Base-by-base conservation (phyloP, 1,140 invertebrate species). In the Hyles vespertilio region DNA sequence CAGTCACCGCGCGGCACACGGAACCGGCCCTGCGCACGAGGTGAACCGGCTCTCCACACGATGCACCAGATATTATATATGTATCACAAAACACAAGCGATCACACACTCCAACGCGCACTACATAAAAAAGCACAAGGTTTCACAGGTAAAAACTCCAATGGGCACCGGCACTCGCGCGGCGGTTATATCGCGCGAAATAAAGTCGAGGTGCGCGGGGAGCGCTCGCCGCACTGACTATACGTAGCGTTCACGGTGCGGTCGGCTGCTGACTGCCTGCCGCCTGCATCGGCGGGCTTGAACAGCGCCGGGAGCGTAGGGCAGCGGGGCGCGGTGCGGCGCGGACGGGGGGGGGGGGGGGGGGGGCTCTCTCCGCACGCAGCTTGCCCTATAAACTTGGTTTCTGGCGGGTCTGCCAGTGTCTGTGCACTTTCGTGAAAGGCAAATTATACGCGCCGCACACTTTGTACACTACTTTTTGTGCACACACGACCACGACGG, bases 11-110 rank as follows among this genome's bases (percentile, higher is more conserved):
- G 33, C 11, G 44, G 52, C 59, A 56, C 54, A 44, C 49, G 53
- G 55, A 59, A 59, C 59, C 64, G 68, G 68, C 68, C 64, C 60
- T 61, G 67, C 51, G 44, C 64, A 67, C 68, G 61, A 63, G 58
- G 58, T 67, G 56, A 67, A 64, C 64, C 61, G 64, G 68, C 64
- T 67, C 64, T 67, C 44, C 52, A 34, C 48, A 63, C 59, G 59
- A 67, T 51, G 52, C 69, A 71, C 66, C 57, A 43, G 22, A 22
- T 44, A 22, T 22, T 45, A 45, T 54, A 43, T 45, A 48, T 48
- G 22, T 12, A 22, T 12, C 56, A 63, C 64, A 58, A 22, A 50
- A 55, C 55, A 60, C 55, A 61, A 51, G 22, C 11, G 40, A 45
- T 22, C 36, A 5, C 1, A 11, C 11, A 44, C 8, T 51, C 36